Evolutionary conservation across 2,797 vertebrate genomes (phyloP).

Genomic region (Alosa sapidissima): DNA sequence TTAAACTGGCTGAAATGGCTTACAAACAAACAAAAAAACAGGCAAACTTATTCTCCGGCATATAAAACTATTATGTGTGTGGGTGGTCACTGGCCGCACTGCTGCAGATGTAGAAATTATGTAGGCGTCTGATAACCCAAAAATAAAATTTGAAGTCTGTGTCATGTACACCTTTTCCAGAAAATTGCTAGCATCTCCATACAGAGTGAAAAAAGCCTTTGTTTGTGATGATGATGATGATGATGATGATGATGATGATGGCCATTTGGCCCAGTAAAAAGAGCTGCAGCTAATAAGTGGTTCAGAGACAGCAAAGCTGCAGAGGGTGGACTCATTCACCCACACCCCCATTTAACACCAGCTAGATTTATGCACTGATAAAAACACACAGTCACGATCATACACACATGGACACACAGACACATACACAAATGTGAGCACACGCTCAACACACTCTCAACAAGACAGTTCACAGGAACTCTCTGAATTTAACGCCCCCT

Average conservation of each 20-base stretch:
- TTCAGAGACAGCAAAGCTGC: not conserved
- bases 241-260: slow-evolving; percentile 3
- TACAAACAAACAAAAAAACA: not conserved
- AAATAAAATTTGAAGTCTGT: slow-evolving; percentile 39
- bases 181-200: slow-evolving; percentile 40
- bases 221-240: slow-evolving; percentile 38
- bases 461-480: slow-evolving; percentile 39
- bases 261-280: slow-evolving; percentile 27
- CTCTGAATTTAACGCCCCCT: slow-evolving; percentile 27
- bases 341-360: slow-evolving; percentile 38
- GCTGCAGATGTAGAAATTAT: not conserved
- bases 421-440: not conserved
- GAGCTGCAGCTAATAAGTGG: slow-evolving; percentile 42
- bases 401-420: slow-evolving; percentile 21
- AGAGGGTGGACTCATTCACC: slow-evolving; percentile 30
- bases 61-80: not conserved
- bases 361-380: slow-evolving; percentile 47
- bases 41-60: not conserved
- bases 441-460: slow-evolving; percentile 27
- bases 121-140: slow-evolving; percentile 21
- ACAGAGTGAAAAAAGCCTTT: slow-evolving; percentile 32
- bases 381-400: slow-evolving; percentile 15
- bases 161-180: slow-evolving; percentile 41
- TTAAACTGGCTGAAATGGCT: not conserved
- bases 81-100: not conserved